Conservation (phyloP, 2,113 vertebrate genomes). For the Enhydra lutris region DNA sequence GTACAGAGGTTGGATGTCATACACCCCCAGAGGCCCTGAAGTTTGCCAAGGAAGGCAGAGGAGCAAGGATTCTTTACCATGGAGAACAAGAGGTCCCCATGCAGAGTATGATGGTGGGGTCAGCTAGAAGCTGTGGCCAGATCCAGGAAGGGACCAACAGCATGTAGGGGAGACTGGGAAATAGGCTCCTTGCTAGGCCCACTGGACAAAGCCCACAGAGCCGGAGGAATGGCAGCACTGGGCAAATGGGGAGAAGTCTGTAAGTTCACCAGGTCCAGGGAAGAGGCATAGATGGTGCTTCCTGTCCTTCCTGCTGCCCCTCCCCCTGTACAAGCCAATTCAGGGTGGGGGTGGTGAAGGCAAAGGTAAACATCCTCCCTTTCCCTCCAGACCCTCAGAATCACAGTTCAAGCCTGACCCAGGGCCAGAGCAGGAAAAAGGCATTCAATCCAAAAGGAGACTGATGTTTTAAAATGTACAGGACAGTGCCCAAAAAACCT, state of each 20-base stretch:
- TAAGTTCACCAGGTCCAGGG: neutral
- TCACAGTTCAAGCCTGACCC: neutral
- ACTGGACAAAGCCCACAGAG: neutral
- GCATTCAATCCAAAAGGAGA: neutral
- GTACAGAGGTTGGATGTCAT: neutral
- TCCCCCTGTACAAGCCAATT: neutral
- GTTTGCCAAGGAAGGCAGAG: neutral
- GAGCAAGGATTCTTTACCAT: neutral
- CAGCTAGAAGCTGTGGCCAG: neutral
- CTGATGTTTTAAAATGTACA: neutral
- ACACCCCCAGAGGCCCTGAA: neutral
- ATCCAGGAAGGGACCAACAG: neutral
- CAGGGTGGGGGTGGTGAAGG: neutral
- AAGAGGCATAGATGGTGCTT: neutral
- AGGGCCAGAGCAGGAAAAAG: neutral
- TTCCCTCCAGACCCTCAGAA: neutral
- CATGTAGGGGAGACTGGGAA: neutral
- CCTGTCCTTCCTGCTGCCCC: neutral
- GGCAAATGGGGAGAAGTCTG: neutral
- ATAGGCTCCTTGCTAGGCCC: neutral
- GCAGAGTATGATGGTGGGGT: neutral
- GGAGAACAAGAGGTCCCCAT: neutral
- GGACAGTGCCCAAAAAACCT: neutral
- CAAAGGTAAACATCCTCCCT: neutral
- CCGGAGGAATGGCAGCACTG: neutral